These are phyloP conservation scores for Bufotes viridis DNA, from an alignment of 2,797 vertebrate genomes.

Conservation along the genomic window DNA sequence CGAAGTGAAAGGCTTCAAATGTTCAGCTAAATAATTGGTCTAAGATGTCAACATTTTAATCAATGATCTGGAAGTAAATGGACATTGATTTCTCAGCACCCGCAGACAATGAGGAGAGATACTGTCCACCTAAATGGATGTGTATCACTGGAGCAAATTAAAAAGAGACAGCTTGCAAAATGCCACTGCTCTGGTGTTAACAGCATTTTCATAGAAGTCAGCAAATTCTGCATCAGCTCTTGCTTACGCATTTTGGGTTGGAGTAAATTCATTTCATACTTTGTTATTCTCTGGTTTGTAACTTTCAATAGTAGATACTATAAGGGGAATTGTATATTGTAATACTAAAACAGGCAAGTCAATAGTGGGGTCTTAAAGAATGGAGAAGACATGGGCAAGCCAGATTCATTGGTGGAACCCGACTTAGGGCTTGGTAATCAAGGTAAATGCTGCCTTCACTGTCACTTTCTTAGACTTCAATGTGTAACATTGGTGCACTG, in stretches of 20 bases:
- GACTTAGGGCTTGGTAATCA: too few relatives aligned
- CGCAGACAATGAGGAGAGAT: constrained; percentile 48
- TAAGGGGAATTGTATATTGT: too few relatives aligned
- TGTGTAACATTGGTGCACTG: too few relatives aligned
- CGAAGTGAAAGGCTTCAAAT: constrained; percentile 35
- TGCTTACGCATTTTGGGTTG: neutral
- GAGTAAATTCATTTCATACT: neutral
- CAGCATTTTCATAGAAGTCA: constrained; percentile 38
- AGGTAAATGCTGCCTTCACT: too few relatives aligned
- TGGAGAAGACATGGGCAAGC: too few relatives aligned
- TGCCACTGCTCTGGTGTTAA: neutral
- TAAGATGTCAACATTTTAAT: constrained; percentile 59
- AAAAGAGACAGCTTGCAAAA: constrained; percentile 50
- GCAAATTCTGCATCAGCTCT: constrained; percentile 31
- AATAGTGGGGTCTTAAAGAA: too few relatives aligned
- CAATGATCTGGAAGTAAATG: constrained; percentile 58
- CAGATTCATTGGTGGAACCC: too few relatives aligned
- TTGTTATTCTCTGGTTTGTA: constrained; percentile 4
- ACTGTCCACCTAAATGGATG: constrained; percentile 52
- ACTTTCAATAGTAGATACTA: neutral
- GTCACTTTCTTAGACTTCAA: too few relatives aligned
- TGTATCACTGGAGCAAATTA: constrained; percentile 48
- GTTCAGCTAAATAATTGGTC: constrained; percentile 50
- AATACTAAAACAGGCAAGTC: too few relatives aligned
- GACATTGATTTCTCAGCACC: constrained; percentile 50